Base-by-base conservation (phyloP, 2,888 invertebrate species). In the Tromatobia lineatoria region DNA sequence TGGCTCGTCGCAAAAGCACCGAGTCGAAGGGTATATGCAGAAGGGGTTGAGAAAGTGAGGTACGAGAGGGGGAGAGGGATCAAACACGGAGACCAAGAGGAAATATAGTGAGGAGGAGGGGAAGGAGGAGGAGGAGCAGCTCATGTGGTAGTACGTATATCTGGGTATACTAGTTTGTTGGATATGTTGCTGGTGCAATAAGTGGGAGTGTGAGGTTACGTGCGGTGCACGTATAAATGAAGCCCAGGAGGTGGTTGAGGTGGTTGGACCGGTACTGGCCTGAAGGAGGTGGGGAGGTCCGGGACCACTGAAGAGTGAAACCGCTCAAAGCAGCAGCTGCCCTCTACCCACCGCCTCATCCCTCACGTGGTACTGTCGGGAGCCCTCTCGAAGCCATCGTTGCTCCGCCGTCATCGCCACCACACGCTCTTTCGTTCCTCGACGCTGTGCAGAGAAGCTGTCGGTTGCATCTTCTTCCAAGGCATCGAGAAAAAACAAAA, bases 321-420 rank as follows among this genome's bases (percentile, higher is more conserved):
- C 91, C 91, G 92, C 92, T 93, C 93, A 93, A 93, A 93, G 93
- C 93, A 93, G 93, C 93, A 92, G 92, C 91, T 90, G 91, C 91
- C 91, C 92, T 90, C 90, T 71, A 78, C 69, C 78, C 78, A 71
- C 83, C 87, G 84, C 87, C 87, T 88, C 85, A 59, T 82, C 84
- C 82, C 83, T 45, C 69, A 11, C 54, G 54, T 74, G 64, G 61
- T 45, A 69, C 54, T 73, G 80, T 79, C 80, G 85, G 67, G 18
- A 38, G 80, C 81, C 81, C 84, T 81, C 80, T 73, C 78, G 84
- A 64, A 78, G 75, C 78, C 66, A 75, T 79, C 82, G 82, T 67
- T 61, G 67, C 82, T 66, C 59, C 74, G 52, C 69, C 82, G 79
- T 79, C 78, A 79, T 75, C 79, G 79, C 70, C 70, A 64, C 67